phyloP scores from a whole-genome alignment of 1,140 invertebrate genomes.

The Pseudomyrmex cubaensis region DNA sequence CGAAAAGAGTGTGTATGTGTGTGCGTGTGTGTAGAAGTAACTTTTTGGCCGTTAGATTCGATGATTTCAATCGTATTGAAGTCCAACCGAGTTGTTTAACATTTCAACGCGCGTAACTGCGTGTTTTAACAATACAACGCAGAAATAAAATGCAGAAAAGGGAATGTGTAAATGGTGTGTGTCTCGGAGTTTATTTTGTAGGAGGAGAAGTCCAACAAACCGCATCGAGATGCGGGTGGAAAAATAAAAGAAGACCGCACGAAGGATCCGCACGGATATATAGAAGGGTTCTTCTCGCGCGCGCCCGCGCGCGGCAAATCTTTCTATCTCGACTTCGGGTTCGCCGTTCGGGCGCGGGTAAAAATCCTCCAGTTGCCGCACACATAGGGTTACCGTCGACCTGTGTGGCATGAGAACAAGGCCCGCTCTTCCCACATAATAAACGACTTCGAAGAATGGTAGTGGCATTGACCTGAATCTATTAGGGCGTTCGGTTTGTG shows the following conservation, averaged over 20 bases:
- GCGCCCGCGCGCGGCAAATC: neutral
- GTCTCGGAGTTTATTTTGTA: neutral
- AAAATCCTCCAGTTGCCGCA: constrained; percentile 52
- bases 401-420: constrained; percentile 74
- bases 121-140: neutral
- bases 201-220: neutral
- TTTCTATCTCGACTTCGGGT: constrained; percentile 41
- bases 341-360: constrained; percentile 21
- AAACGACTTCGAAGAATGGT: constrained; percentile 74
- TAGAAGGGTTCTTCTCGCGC: constrained; percentile 1
- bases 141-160: neutral
- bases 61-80: neutral
- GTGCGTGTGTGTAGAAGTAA: no score
- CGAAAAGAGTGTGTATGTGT: neutral
- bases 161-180: neutral
- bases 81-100: neutral
- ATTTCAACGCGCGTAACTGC: neutral
- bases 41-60: no score
- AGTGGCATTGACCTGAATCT: constrained; percentile 78
- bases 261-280: neutral
- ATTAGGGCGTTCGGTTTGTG: constrained; percentile 73
- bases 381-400: constrained; percentile 68
- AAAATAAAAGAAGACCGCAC: constrained; percentile 18
- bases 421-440: constrained; percentile 73
- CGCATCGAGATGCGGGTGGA: neutral